Evolutionary conservation across 2,113 vertebrate species (phyloP).

Genomic region (Cairina moschata): DNA sequence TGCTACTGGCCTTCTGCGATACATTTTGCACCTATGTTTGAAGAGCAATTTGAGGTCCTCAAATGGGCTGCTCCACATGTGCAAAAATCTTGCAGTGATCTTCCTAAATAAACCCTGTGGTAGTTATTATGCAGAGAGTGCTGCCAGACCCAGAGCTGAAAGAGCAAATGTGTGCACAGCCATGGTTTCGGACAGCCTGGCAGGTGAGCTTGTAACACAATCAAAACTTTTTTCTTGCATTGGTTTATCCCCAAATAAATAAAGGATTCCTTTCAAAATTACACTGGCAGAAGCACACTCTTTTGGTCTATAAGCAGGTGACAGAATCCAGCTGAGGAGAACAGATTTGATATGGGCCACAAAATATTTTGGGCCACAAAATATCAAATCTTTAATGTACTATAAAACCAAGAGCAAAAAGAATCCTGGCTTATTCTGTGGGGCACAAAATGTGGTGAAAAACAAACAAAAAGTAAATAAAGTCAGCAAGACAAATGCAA

Average conservation of each 20-base stretch:
- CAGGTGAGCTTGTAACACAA: neutral
- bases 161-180: neutral
- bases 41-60: neutral
- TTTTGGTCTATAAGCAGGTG: neutral
- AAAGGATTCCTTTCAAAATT: slow-evolving; percentile 11
- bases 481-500: neutral
- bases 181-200: neutral
- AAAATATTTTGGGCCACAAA: neutral
- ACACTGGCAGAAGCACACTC: neutral
- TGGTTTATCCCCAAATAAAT: neutral
- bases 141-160: neutral
- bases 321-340: neutral
- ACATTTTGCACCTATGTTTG: slow-evolving; percentile 4
- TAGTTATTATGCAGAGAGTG: neutral
- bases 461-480: neutral
- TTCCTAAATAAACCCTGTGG: neutral
- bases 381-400: neutral
- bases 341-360: neutral
- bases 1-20: neutral
- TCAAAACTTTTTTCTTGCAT: neutral
- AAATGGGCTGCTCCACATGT: neutral
- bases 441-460: neutral
- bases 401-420: neutral
- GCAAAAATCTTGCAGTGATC: neutral
- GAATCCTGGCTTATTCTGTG: neutral